A percentile compares a stretch with the other conserved stretches of the same genome.
Conservation (phyloP, 2,113 vertebrate species). For the Thinocorus orbignyianus region DNA sequence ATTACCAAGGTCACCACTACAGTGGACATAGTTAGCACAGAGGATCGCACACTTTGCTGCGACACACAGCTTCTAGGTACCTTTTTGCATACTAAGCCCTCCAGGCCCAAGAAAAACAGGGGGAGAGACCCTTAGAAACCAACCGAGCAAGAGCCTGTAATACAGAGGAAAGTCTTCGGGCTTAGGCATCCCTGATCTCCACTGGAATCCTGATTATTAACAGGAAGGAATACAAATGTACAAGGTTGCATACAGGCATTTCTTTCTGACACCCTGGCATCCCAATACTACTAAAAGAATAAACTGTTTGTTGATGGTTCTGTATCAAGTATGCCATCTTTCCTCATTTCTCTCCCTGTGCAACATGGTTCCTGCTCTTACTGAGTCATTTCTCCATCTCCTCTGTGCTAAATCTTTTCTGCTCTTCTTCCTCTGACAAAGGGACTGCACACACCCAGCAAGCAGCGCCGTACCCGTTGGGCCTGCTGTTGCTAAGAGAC, state of each 20-base stretch:
- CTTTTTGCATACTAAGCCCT: not conserved
- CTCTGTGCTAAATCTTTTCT: not conserved
- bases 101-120: not conserved
- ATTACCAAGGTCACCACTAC: not conserved
- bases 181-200: not conserved
- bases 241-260: not conserved
- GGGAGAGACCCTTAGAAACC: not conserved
- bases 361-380: not conserved
- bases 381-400: not conserved
- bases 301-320: not conserved
- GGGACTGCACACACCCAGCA: not conserved
- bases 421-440: not conserved
- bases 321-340: not conserved
- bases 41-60: not conserved
- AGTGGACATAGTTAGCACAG: accelerated
- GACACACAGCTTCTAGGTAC: not conserved
- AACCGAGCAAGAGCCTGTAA: not conserved
- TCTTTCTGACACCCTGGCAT: not conserved
- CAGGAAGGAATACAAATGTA: not conserved
- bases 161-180: not conserved
- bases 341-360: not conserved
- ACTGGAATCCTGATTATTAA: not conserved
- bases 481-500: constrained; percentile 42
- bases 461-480: not conserved
- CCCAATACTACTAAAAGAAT: not conserved